These are phyloP conservation scores for Aphyosemion australe DNA, from an alignment of 2,113 vertebrate species.

Conservation along the genomic window DNA sequence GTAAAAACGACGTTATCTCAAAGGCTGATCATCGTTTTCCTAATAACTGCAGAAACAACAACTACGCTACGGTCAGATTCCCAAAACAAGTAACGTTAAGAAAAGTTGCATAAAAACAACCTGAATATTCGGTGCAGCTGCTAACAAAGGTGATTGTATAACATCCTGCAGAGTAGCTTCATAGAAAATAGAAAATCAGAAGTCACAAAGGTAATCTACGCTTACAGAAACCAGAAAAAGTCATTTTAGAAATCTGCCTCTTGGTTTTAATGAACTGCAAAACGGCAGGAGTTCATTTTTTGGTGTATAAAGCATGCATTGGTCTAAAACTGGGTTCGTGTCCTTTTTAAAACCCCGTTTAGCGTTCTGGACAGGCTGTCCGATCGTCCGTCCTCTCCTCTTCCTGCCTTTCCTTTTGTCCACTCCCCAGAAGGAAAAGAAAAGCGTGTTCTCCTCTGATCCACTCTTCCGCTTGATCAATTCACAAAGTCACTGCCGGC, in stretches of 20 bases:
- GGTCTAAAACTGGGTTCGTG: slow-evolving; percentile 43
- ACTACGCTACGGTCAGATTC: slow-evolving; percentile 13
- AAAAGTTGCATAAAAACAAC: slow-evolving; percentile 78
- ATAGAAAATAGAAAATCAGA: slow-evolving; percentile 39
- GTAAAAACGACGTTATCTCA: slow-evolving; percentile 33
- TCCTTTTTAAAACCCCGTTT: slow-evolving; percentile 56
- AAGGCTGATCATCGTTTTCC: slow-evolving; percentile 19
- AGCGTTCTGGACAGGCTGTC: slow-evolving; percentile 64
- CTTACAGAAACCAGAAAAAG: slow-evolving; percentile 45
- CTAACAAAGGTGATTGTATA: slow-evolving; percentile 55
- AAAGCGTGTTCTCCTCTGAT: slow-evolving; percentile 64
- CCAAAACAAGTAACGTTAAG: slow-evolving; percentile 40
- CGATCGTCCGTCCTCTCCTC: slow-evolving; percentile 53
- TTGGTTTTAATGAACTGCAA: slow-evolving; percentile 40
- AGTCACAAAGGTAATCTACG: slow-evolving; percentile 45
- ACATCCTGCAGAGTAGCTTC: slow-evolving; percentile 41
- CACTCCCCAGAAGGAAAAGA: slow-evolving; percentile 57
- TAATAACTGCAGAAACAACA: slow-evolving; percentile 31
- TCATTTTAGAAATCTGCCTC: slow-evolving; percentile 38
- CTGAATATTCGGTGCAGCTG: slow-evolving; percentile 67
- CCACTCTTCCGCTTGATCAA: slow-evolving; percentile 70
- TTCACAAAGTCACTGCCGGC: slow-evolving; percentile 78
- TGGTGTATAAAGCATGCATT: slow-evolving; percentile 54
- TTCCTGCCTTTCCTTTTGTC: slow-evolving; percentile 55
- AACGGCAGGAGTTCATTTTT: slow-evolving; percentile 45